Evolutionary conservation across 2,797 vertebrate species (phyloP).

Genomic region (Odontamblyopus lacepedii): DNA sequence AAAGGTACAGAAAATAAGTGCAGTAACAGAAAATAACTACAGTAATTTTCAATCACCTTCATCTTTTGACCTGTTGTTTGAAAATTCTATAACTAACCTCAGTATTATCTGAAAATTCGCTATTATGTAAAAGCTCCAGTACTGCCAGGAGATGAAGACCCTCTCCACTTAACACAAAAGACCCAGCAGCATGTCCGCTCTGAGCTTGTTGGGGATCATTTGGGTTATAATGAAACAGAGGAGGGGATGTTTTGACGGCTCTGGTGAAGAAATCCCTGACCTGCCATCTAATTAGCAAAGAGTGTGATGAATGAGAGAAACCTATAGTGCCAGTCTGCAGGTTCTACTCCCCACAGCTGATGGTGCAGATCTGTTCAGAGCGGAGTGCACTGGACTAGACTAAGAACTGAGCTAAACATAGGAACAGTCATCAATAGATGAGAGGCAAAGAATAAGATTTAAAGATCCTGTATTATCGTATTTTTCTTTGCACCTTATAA

Average conservation of each 20-base stretch:
- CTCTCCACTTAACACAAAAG: not conserved
- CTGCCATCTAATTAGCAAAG: constrained; percentile 55
- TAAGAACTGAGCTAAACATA: not conserved
- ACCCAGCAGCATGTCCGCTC: not conserved
- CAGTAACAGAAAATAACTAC: too few relatives aligned
- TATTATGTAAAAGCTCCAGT: not conserved
- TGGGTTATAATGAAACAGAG: constrained; percentile 9
- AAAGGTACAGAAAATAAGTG: too few relatives aligned
- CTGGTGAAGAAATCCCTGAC: constrained; percentile 39
- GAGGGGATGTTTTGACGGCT: constrained; percentile 37
- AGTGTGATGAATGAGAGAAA: constrained; percentile 50
- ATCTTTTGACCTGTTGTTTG: not conserved
- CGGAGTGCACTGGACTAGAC: constrained; percentile 22
- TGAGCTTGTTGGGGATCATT: not conserved
- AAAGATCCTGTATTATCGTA: too few relatives aligned
- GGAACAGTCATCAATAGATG: too few relatives aligned
- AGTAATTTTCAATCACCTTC: not conserved
- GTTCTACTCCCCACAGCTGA: constrained; percentile 41
- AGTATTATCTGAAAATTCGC: not conserved
- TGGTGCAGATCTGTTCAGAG: constrained; percentile 35
- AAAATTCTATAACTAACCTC: not conserved
- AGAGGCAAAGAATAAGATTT: not conserved
- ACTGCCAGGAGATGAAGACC: not conserved
- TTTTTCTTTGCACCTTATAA: too few relatives aligned
- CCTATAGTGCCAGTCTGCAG: constrained; percentile 37